Evolutionary conservation across 2,113 vertebrate species (phyloP), one percentile per base, ranked within the genome.

Genomic region (Rhombomys opimus): DNA sequence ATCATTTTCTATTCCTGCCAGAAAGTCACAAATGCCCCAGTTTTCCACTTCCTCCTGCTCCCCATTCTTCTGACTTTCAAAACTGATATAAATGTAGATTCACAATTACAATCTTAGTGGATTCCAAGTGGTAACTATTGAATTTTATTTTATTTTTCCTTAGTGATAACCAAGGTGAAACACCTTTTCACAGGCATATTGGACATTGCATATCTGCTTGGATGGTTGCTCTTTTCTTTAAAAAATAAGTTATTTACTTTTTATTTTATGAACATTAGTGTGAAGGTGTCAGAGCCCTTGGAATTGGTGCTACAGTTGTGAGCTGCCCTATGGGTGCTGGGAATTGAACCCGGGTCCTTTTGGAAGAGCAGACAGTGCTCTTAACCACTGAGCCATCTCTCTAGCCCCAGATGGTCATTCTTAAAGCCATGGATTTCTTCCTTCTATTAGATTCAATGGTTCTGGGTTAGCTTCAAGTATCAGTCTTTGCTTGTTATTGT

Each of bases 61-160:
- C 4, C 70, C 63, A 38, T 14, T 67, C 15, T 78, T 86, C 61
- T 68, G 9, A 35, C 14, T 68, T 86, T 68, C 41, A 88, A 72
- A 72, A 57, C 8, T 11, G 30, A 86, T 50, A 32, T 5, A 12
- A 73, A 17, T 88, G 4, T 88, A 15, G 27, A 73, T 73, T 57
- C 17, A 38, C 4, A 59, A 87, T 59, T n/a, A 23, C 2, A 73
- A 76, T 88, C 7, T 7, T 50, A 59, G 32, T 52, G 27, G 14
- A 13, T 41, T 22, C 73, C 38, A 93, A 76, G 52, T 81, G 38
- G 27, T 63, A 65, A 38, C 54, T 89, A 2, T 70, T 57, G 67
- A 54, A 23, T 67, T 95, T 89, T 90, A 11, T 82, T 95, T 78
- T 87, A 46, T 61, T 87, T 89, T 72, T 94, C 17, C 41, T 22